Evolutionary conservation across 2,888 invertebrate genomes (phyloP).

Genomic region (Thymelicus sylvestris): DNA sequence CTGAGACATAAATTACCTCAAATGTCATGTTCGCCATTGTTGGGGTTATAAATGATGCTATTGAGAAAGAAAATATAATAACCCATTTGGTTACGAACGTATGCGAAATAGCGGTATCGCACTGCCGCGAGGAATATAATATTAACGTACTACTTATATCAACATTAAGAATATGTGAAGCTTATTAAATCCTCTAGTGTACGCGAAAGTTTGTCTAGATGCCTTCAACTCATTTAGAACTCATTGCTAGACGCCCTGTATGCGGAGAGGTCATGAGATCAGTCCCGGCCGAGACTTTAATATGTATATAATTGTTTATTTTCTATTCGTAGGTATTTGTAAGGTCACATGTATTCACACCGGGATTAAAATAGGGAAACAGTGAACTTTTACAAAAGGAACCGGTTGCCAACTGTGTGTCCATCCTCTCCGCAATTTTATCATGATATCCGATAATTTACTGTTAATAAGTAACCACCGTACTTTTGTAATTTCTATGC

Average conservation of each 20-base stretch:
- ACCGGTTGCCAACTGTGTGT: too few relatives aligned
- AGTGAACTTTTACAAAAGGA: too few relatives aligned
- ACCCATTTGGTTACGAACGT: constrained; percentile 17
- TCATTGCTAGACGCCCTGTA: too few relatives aligned
- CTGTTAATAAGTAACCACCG: neutral
- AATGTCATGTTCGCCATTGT: constrained; percentile 36
- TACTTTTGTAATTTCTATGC: neutral
- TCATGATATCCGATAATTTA: too few relatives aligned
- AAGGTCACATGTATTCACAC: too few relatives aligned
- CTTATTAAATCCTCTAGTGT: neutral
- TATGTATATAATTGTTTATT: too few relatives aligned
- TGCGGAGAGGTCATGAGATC: too few relatives aligned
- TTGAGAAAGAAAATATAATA: constrained; percentile 37
- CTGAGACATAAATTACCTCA: constrained; percentile 34
- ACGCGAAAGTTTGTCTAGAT: constrained; percentile 4
- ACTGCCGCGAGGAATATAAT: constrained; percentile 20
- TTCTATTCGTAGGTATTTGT: too few relatives aligned
- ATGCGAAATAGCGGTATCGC: constrained; percentile 31
- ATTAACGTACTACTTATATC: constrained; percentile 17
- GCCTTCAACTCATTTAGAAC: neutral
- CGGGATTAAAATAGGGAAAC: too few relatives aligned
- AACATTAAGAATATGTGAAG: constrained; percentile 4
- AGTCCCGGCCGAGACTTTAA: too few relatives aligned
- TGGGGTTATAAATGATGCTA: constrained; percentile 36
- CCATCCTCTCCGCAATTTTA: too few relatives aligned